Percentiles rank a stretch among this genome's conserved stretches.
Evolutionary conservation across 2,797 vertebrate species (phyloP).

Genomic region (Limnodromus scolopaceus): DNA sequence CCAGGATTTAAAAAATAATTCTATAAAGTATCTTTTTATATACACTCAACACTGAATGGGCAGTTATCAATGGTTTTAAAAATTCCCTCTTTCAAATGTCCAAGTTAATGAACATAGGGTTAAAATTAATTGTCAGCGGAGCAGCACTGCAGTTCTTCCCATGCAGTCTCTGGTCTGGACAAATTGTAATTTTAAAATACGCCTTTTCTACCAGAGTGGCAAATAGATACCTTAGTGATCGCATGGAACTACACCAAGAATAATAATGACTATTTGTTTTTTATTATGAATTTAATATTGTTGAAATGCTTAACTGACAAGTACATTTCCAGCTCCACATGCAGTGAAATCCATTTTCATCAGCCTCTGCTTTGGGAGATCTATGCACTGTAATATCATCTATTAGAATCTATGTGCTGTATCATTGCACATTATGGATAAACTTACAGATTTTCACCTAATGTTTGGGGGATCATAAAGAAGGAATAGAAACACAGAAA

Average conservation of each 20-base stretch:
- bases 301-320: constrained; percentile 53
- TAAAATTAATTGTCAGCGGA: background rate
- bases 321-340: constrained; percentile 41
- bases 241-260: background rate
- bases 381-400: constrained; percentile 51
- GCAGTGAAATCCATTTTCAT: constrained; percentile 66
- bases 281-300: constrained; percentile 62
- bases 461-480: constrained; percentile 69
- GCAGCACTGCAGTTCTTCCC: background rate
- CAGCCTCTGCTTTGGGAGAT: constrained; percentile 66
- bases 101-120: background rate
- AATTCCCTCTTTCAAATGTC: background rate
- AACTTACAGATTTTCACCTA: constrained; percentile 73
- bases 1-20: background rate
- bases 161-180: background rate
- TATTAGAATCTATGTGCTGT: constrained; percentile 77
- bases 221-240: background rate
- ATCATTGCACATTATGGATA: constrained; percentile 76
- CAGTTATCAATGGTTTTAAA: background rate
- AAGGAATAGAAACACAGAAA: constrained; percentile 69
- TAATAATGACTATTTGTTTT: constrained; percentile 43
- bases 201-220: background rate
- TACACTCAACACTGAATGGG: background rate
- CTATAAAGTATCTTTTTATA: background rate
- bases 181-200: constrained; percentile 15